Evolutionary conservation across 2,113 vertebrate species (phyloP), one percentile per base, ranked within the genome.

Genomic region (Acrocephalus arundinaceus): DNA sequence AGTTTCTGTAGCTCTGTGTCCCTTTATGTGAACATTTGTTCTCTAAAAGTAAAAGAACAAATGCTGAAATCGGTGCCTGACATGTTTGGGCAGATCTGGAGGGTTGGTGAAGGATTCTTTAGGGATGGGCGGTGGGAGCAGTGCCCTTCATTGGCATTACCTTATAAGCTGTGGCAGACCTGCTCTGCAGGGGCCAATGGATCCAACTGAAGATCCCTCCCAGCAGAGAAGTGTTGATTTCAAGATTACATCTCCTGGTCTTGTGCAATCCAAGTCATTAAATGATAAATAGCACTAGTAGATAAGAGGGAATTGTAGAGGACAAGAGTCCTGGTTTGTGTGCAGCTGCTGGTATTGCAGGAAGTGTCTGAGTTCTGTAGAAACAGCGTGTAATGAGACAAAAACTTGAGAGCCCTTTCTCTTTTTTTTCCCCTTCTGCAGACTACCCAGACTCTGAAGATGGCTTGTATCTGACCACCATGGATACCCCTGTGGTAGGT

Each of bases 401-500:
- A 52, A 83, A 59, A 16, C 31, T n/a, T 75, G 8, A 28, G 25
- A 46, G 8, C 23, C 14, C 10, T 75, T 13, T 65, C 17, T 13
- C 6, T 21, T 52, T 51, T 19, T 52, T 52, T 33, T 19, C 1
- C 3, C 17, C 1, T 15, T 18, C 28, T 84, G 61, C 82, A 96
- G 96, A 89, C 41, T 93, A 89, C 55, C 3, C 24, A 23, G 96
- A 96, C 65, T 84, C 73, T 67, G 96, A 97, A 70, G 91, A 94
- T 89, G 49, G 20, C 30, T 7, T 94, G 0, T 72, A 89, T 43
- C 78, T 95, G 66, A 76, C 76, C 78, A 93, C 92, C 23, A 23
- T 72, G 89, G 92, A 94, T 33, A 80, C 67, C 62, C 85, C 96
- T 90, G 13, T 66, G 96, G 97, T 97, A 96, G 12, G 97, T 97